Conservation (phyloP, 2,888 invertebrate genomes). For the Caenorhabditis afra region DNA sequence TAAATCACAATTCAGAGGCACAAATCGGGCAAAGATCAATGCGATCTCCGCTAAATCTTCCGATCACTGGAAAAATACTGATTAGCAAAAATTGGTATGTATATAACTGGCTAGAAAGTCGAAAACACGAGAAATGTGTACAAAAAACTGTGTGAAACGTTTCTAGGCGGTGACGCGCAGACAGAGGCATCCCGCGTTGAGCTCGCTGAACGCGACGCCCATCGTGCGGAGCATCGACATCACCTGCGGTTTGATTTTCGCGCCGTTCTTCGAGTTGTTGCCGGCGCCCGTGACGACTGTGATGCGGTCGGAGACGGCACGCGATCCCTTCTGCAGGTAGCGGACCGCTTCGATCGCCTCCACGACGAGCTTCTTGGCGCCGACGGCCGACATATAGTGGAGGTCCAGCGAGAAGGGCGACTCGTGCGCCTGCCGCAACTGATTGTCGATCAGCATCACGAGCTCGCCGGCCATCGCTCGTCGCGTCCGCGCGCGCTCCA, state of each 20-base stretch:
- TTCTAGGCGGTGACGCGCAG: neutral
- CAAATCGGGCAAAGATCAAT: too few species aligned
- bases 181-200: constrained; percentile 31
- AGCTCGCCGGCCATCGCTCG: neutral
- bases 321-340: neutral
- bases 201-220: neutral
- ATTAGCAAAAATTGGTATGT: too few species aligned
- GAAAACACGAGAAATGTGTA: too few species aligned
- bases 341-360: constrained; percentile 35
- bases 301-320: neutral
- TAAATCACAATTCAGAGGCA: too few species aligned
- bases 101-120: too few species aligned
- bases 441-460: constrained; percentile 1
- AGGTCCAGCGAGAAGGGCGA: constrained; percentile 26
- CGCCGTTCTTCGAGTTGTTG: constrained; percentile 29
- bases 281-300: constrained; percentile 29
- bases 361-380: constrained; percentile 9
- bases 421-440: constrained; percentile 11
- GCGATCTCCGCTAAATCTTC: too few species aligned
- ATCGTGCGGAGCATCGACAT: neutral
- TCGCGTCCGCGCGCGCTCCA: neutral
- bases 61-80: too few species aligned
- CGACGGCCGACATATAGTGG: constrained; percentile 45
- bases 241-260: constrained; percentile 31
- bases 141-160: too few species aligned